Evolutionary conservation across 2,888 invertebrate genomes (phyloP).

Genomic region (Merodon equestris): DNA sequence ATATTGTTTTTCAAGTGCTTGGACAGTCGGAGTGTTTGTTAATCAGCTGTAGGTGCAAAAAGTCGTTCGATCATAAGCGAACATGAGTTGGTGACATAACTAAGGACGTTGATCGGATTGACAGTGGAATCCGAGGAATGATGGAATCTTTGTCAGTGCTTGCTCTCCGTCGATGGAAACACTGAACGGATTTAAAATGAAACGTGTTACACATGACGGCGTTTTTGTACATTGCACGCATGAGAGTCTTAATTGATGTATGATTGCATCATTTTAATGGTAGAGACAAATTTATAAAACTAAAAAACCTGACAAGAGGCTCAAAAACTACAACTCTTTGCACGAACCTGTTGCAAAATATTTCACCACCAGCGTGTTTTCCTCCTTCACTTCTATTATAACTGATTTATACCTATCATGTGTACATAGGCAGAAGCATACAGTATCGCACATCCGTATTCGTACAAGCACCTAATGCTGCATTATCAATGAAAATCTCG

Average conservation of each 20-base stretch:
- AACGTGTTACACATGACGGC: slow-evolving; percentile 45
- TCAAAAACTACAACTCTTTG: too few relatives aligned
- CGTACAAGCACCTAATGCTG: not conserved
- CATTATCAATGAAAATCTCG: too few relatives aligned
- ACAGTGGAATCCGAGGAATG: slow-evolving; percentile 45
- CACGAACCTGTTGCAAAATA: too few relatives aligned
- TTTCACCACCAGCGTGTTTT: too few relatives aligned
- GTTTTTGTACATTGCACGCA: too few relatives aligned
- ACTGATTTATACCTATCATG: too few relatives aligned
- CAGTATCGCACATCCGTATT: not conserved
- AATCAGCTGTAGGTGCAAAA: slow-evolving; percentile 50
- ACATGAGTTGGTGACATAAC: slow-evolving; percentile 40
- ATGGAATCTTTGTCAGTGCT: slow-evolving; percentile 1
- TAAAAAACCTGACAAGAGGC: too few relatives aligned
- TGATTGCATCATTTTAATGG: too few relatives aligned
- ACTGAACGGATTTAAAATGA: slow-evolving; percentile 17
- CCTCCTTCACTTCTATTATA: too few relatives aligned
- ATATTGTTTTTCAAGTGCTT: slow-evolving; percentile 37
- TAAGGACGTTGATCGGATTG: slow-evolving; percentile 26
- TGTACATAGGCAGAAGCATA: too few relatives aligned
- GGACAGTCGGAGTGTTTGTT: slow-evolving; percentile 35
- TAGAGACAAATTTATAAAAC: too few relatives aligned
- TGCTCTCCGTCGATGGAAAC: not conserved
- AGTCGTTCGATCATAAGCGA: slow-evolving; percentile 35
- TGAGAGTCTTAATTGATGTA: too few relatives aligned